Conservation (phyloP, 35 echinoderm and acorn worm genomes). For the Strongylocentrotus purpuratus region DNA sequence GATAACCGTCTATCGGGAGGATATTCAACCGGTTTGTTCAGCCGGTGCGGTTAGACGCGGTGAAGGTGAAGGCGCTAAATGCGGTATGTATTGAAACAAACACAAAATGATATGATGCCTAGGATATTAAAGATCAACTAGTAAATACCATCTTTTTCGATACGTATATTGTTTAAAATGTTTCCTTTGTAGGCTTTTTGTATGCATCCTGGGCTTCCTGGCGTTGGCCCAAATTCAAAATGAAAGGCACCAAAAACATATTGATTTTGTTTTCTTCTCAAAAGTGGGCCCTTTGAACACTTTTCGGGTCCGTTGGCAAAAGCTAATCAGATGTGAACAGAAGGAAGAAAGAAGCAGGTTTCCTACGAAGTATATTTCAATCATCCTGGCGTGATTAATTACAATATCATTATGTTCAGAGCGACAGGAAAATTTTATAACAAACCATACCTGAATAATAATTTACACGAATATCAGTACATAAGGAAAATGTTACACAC, state of each 20-base stretch:
- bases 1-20: constrained; percentile 11
- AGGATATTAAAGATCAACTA: not conserved
- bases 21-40: constrained; percentile 13
- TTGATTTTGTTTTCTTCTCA: too few species aligned
- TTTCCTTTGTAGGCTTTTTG: too few species aligned
- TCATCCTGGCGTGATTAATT: not conserved
- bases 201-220: too few species aligned
- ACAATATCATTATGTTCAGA: not conserved
- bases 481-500: too few species aligned
- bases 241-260: too few species aligned
- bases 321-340: not conserved
- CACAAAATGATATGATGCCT: not conserved
- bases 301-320: not conserved
- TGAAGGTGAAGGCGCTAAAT: not conserved
- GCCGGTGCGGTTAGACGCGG: not conserved
- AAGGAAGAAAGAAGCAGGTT: not conserved
- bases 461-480: too few species aligned
- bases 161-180: not conserved
- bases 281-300: not conserved
- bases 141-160: not conserved
- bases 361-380: too few species aligned
- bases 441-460: too few species aligned
- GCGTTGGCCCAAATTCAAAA: too few species aligned
- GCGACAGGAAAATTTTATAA: not conserved
- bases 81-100: not conserved